These are phyloP conservation scores for Agriopis marginaria DNA, from an alignment of 2,888 invertebrate genomes.

Conservation along the genomic window DNA sequence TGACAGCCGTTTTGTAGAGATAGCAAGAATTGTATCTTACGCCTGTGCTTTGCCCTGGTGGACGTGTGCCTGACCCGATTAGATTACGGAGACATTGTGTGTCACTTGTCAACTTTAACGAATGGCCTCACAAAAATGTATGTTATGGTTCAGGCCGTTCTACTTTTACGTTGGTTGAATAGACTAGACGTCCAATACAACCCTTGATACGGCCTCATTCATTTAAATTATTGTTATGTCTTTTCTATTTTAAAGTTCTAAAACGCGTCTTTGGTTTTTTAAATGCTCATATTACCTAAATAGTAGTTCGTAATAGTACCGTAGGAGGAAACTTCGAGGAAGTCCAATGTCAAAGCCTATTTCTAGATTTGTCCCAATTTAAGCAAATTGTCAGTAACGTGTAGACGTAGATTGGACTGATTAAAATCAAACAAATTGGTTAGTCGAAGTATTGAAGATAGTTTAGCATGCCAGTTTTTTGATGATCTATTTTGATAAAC, in stretches of 20 bases:
- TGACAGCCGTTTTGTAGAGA: conserved; percentile 37
- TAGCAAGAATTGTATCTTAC: conserved; percentile 45
- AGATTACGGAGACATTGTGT: conserved; percentile 74
- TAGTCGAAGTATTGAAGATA: conserved; percentile 16
- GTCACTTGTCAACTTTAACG: conserved; percentile 71
- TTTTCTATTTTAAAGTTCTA: not conserved
- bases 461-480: conserved; percentile 10
- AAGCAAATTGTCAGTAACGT: conserved; percentile 46
- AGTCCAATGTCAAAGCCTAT: conserved; percentile 37
- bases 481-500: conserved; percentile 7
- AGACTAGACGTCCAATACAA: not conserved
- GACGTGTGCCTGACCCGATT: conserved; percentile 67
- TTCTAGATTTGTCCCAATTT: conserved; percentile 45
- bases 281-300: not conserved
- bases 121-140: conserved; percentile 51
- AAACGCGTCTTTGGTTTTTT: not conserved
- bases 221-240: too few relatives aligned
- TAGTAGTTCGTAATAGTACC: too few relatives aligned
- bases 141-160: conserved; percentile 50
- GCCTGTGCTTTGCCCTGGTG: conserved; percentile 47
- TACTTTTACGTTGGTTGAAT: not conserved
- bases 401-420: conserved; percentile 45
- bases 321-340: conserved; percentile 37
- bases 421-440: conserved; percentile 49
- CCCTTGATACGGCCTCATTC: not conserved